Evolutionary conservation across 1,140 invertebrate species (phyloP), one percentile per base, ranked within the genome.

Genomic region (Hycleus phaleratus): DNA sequence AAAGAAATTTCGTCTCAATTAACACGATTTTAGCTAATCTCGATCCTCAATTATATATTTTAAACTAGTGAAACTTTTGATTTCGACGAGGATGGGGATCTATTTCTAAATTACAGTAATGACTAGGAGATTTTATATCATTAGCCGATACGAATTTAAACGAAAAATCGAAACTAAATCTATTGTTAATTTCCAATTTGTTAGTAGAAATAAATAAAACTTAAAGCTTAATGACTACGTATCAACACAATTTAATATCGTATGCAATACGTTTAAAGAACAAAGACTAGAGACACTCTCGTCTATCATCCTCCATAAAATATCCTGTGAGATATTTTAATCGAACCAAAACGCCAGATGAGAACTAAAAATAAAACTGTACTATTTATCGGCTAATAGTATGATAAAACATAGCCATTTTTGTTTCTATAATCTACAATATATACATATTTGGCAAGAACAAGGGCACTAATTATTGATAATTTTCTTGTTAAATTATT

Each of bases 311-410:
- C 32, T 42, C 46, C 25, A 56, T 50, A 55, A 50, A 50, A 63
- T 40, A 49, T 25, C 49, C 43, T 48, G 18, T 18, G 7, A 51
- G 26, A 54, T 42, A 40, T 46, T 46, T 46, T 38, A 45, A 18
- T 26, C 25, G 3, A 48, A 40, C 32, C 32, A 38, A 42, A 40
- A 47, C 54, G 32, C 53, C 12, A 32, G 32, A 40, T 56, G 45
- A 32, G 7, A 56, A 47, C 54, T 56, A 26, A 63, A 62, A 64
- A 60, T 46, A 60, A 56, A 46, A 60, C 32, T 32, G 32, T 32
- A 60, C 60, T 49, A 59, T 53, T 54, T 70, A 72, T 71, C 70
- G 69, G 70, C 70, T 69, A 71, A 71, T 68, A 69, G 59, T 69
- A 71, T 64, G 39, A 46, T 59, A 38, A 49, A 32, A 32, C 32